Evolutionary conservation across 2,888 invertebrate species (phyloP), one percentile per base, ranked within the genome.

Genomic region (Scotopteryx bipunctaria): DNA sequence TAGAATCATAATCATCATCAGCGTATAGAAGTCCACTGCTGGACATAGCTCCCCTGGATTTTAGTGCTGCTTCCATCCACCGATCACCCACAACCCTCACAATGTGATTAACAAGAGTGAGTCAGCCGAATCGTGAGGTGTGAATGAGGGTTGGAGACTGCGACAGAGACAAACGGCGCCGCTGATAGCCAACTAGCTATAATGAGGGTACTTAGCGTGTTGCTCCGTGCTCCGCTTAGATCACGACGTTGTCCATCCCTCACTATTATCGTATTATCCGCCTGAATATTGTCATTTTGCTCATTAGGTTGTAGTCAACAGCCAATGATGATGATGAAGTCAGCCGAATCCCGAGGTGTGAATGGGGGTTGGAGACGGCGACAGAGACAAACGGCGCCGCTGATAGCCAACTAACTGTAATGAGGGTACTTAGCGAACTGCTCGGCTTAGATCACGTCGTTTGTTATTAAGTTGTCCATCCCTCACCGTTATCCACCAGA

Each of bases 91-190:
- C n/a, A n/a, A n/a, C n/a, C n/a, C n/a, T n/a, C n/a, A n/a, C n/a
- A n/a, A n/a, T n/a, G n/a, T n/a, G n/a, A n/a, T n/a, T n/a, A n/a
- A n/a, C n/a, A n/a, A n/a, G n/a, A n/a, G n/a, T n/a, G n/a, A 3
- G 9, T 16, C 25, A 17, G 9, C 37, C 37, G 17, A 21, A 8
- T 5, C n/a, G 2, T n/a, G 4, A 11, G 29, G 43, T 33, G 29
- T 25, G 13, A 40, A 37, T 45, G 25, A 27, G 17, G 45, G 31
- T 43, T 21, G 35, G 46, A 49, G 46, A 37, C 21, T 36, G 5
- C 37, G 60, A 60, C 55, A 51, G 37, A 60, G 60, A 60, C 53
- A 53, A 55, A 60, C 57, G 52, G 43, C 48, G 13, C 31, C 21
- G 52, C 43, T 49, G 50, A 57, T 49, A 52, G 44, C 25, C 29